phyloP scores from a whole-genome alignment of 2,797 vertebrate species.

The Margarornis squamiger region DNA sequence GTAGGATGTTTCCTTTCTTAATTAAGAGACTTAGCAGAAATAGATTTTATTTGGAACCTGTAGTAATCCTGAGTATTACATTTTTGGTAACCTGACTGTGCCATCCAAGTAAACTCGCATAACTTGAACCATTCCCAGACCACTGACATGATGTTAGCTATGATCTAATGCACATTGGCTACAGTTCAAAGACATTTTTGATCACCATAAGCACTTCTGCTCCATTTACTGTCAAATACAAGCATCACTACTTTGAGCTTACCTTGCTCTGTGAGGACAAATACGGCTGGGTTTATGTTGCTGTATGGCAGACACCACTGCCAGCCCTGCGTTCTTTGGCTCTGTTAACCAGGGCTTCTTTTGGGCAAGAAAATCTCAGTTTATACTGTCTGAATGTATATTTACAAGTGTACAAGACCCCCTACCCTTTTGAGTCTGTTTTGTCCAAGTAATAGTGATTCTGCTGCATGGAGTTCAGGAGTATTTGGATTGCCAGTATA shows the following conservation, averaged over 20 bases:
- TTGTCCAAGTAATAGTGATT: background rate
- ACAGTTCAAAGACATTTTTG: background rate
- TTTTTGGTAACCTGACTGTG: background rate
- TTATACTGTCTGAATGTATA: background rate
- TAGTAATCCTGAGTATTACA: background rate
- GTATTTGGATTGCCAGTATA: background rate
- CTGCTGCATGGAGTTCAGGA: background rate
- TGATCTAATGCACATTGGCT: background rate
- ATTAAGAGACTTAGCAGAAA: background rate
- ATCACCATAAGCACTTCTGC: background rate
- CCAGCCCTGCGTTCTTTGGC: background rate
- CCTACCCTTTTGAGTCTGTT: accelerated
- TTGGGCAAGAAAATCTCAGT: background rate
- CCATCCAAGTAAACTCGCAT: background rate
- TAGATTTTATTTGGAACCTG: background rate
- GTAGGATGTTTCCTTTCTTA: background rate
- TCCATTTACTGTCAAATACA: background rate
- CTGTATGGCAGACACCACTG: background rate
- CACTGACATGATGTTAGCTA: background rate
- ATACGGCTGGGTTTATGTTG: background rate
- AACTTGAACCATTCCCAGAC: background rate
- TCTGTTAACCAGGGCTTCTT: background rate
- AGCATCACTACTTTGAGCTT: background rate
- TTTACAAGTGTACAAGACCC: background rate
- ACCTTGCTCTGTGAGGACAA: background rate